Percentiles rank a stretch among this genome's conserved stretches.
phyloP scores from a whole-genome alignment of 2,888 invertebrate genomes.

The Aporophyla lueneburgensis region DNA sequence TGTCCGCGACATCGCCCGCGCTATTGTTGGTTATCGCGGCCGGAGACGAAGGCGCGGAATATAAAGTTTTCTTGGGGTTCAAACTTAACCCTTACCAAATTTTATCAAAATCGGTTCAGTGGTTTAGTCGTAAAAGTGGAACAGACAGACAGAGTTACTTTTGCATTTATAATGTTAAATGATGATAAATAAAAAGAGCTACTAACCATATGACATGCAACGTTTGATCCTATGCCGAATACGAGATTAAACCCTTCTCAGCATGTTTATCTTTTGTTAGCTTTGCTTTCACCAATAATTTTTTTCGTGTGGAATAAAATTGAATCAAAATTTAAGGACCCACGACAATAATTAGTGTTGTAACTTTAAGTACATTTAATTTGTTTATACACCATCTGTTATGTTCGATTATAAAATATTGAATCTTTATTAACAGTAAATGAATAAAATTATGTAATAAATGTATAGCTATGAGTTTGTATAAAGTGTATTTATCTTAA shows the following conservation, averaged over 20 bases:
- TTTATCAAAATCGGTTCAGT: too few species aligned
- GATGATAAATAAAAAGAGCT: background rate
- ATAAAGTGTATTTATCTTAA: constrained; percentile 67
- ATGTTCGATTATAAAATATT: constrained; percentile 62
- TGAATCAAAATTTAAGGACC: constrained; percentile 74
- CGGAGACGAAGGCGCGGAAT: too few species aligned
- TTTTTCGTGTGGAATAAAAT: constrained; percentile 64
- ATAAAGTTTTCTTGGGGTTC: too few species aligned
- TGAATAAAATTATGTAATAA: constrained; percentile 61
- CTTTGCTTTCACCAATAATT: constrained; percentile 40
- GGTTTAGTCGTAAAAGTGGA: too few species aligned
- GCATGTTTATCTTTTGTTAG: constrained; percentile 43
- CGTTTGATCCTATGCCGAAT: constrained; percentile 31
- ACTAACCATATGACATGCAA: constrained; percentile 13
- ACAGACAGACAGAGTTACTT: too few species aligned
- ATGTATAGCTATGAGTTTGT: constrained; percentile 68
- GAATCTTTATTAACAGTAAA: constrained; percentile 67
- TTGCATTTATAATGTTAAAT: too few species aligned
- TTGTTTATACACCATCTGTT: constrained; percentile 61
- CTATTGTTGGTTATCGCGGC: too few species aligned
- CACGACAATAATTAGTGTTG: constrained; percentile 88
- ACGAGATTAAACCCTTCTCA: constrained; percentile 29
- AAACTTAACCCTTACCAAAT: too few species aligned
- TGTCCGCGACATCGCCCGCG: too few species aligned
- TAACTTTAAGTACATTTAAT: constrained; percentile 71